These are phyloP conservation scores for Apotomis turbidana DNA, from an alignment of 2,888 invertebrate genomes.

Conservation along the genomic window DNA sequence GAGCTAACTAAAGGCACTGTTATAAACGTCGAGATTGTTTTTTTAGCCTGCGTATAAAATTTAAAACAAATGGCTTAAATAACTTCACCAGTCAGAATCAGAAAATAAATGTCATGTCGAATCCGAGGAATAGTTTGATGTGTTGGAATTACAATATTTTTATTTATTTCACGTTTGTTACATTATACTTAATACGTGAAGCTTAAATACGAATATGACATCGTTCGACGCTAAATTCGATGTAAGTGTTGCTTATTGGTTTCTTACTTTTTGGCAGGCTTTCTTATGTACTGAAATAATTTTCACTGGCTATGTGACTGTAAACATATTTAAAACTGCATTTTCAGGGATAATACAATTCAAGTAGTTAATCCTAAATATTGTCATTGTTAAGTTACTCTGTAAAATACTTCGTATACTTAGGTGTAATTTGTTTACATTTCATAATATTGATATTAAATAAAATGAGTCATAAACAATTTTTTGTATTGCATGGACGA, in stretches of 20 bases:
- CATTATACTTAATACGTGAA: constrained; percentile 16
- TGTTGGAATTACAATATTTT: constrained; percentile 38
- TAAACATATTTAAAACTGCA: constrained; percentile 4
- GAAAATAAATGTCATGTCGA: constrained; percentile 33
- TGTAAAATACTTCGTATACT: too few species aligned
- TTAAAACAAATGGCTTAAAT: neutral
- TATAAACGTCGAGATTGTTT: neutral
- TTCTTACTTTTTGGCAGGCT: neutral
- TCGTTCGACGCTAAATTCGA: constrained; percentile 82
- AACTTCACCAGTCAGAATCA: neutral
- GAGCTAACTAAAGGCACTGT: neutral
- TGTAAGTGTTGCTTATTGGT: constrained; percentile 68
- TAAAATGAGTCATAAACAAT: constrained; percentile 19
- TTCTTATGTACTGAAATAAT: neutral
- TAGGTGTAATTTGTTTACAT: neutral
- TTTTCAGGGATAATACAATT: constrained; percentile 3
- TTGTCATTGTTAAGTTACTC: neutral
- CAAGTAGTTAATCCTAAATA: neutral
- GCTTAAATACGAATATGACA: constrained; percentile 58
- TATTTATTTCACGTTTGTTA: constrained; percentile 28
- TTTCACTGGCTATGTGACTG: constrained; percentile 1
- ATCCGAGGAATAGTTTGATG: constrained; percentile 31
- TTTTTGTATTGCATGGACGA: too few species aligned
- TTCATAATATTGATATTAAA: neutral
- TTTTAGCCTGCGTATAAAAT: too few species aligned